These are phyloP conservation scores for Agonopterix heracliana DNA, from an alignment of 2,888 invertebrate species.

Conservation along the genomic window DNA sequence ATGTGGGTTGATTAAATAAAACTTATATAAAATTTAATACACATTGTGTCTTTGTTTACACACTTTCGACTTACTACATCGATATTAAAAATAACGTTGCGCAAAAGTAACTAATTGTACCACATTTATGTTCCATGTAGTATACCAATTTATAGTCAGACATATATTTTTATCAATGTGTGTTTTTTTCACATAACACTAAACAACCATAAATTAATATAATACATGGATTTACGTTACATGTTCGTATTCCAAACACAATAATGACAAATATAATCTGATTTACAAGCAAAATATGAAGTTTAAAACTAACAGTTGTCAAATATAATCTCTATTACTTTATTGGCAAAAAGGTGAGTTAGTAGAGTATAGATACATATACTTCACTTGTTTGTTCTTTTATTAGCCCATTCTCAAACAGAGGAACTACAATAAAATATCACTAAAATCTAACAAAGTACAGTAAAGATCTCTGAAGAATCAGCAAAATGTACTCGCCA, in stretches of 20 bases:
- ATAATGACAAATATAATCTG: background rate
- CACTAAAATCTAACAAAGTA: constrained; percentile 50
- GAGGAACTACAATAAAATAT: constrained; percentile 36
- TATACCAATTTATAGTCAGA: background rate
- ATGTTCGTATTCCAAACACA: constrained; percentile 7
- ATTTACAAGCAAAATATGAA: constrained; percentile 3
- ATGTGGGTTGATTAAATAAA: constrained; percentile 71
- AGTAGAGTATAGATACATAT: constrained; percentile 24
- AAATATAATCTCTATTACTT: constrained; percentile 36
- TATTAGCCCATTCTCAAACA: constrained; percentile 25
- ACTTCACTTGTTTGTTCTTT: constrained; percentile 42
- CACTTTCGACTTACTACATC: constrained; percentile 47
- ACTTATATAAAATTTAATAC: constrained; percentile 57
- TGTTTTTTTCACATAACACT: too few relatives aligned
- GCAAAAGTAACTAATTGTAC: constrained; percentile 54
- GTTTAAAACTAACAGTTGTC: constrained; percentile 17
- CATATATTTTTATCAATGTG: constrained; percentile 5
- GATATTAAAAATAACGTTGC: constrained; percentile 43
- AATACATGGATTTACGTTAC: too few relatives aligned
- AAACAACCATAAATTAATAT: too few relatives aligned
- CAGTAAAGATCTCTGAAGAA: constrained; percentile 50
- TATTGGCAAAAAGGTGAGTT: constrained; percentile 29
- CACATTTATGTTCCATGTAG: constrained; percentile 35
- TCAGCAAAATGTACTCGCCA: constrained; percentile 64
- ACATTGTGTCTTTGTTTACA: constrained; percentile 55